These are phyloP conservation scores for Nanorana parkeri DNA, from an alignment of 2,113 vertebrate genomes.

Conservation along the genomic window DNA sequence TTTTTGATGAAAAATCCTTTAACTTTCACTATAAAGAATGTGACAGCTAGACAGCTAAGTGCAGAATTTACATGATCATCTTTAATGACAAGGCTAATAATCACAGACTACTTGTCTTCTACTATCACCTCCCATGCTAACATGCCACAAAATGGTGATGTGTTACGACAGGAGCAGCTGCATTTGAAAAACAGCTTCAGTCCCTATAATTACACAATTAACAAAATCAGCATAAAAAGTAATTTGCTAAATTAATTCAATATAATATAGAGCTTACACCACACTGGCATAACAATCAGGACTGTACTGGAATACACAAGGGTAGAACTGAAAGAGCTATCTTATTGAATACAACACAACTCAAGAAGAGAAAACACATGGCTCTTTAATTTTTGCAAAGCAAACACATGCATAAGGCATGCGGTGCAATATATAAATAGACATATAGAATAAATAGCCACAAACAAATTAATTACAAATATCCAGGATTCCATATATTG, in stretches of 20 bases:
- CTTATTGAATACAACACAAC: conserved; percentile 31
- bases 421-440: neutral
- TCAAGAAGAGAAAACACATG: conserved; percentile 6
- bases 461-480: too few species aligned
- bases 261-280: neutral
- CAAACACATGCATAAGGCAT: neutral
- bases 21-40: neutral
- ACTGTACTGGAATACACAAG: neutral
- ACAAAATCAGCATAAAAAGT: conserved; percentile 18
- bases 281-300: conserved; percentile 4
- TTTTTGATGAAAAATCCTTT: neutral
- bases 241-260: neutral
- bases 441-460: neutral
- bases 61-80: neutral
- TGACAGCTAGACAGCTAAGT: neutral
- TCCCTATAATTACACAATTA: conserved; percentile 27
- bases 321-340: conserved; percentile 10
- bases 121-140: neutral
- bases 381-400: conserved; percentile 8
- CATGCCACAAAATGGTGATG: neutral
- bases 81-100: neutral
- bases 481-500: too few species aligned
- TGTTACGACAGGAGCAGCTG: conserved; percentile 5
- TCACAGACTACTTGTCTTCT: neutral
- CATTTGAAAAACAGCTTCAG: neutral